Percentiles rank a stretch among this genome's conserved stretches.
These are phyloP conservation scores for Oenanthe oenanthe DNA, from an alignment of 2,113 vertebrate species.

Conservation along the genomic window DNA sequence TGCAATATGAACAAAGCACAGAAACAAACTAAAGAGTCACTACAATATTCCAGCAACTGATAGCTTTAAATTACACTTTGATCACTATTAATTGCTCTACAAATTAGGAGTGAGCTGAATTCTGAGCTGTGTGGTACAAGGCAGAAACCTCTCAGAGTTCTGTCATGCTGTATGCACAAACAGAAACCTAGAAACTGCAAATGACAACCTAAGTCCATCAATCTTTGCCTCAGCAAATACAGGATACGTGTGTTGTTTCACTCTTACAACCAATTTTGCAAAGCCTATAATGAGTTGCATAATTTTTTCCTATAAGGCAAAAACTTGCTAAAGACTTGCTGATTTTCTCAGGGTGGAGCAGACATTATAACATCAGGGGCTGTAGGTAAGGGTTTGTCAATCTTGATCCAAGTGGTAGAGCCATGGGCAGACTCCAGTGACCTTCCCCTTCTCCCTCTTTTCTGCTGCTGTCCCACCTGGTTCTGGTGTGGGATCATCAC, in stretches of 20 bases:
- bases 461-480: background rate
- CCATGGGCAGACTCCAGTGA: no score
- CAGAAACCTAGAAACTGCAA: background rate
- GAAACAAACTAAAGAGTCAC: background rate
- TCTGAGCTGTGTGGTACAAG: background rate
- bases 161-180: background rate
- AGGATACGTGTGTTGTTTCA: fast-evolving
- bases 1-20: background rate
- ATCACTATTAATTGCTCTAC: background rate
- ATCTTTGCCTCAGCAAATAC: background rate
- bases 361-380: background rate
- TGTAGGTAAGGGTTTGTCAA: background rate
- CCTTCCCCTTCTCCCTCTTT: background rate
- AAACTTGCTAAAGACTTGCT: background rate
- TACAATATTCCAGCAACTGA: background rate
- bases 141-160: background rate
- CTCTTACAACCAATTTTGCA: background rate
- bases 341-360: background rate
- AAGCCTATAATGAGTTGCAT: background rate
- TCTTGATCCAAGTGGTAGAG: background rate
- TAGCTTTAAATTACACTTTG: background rate
- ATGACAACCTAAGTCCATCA: background rate
- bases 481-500: background rate
- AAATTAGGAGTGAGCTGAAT: background rate
- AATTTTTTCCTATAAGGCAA: background rate